Evolutionary conservation across 2,113 vertebrate species (phyloP).

Genomic region (Cnemophilus loriae): DNA sequence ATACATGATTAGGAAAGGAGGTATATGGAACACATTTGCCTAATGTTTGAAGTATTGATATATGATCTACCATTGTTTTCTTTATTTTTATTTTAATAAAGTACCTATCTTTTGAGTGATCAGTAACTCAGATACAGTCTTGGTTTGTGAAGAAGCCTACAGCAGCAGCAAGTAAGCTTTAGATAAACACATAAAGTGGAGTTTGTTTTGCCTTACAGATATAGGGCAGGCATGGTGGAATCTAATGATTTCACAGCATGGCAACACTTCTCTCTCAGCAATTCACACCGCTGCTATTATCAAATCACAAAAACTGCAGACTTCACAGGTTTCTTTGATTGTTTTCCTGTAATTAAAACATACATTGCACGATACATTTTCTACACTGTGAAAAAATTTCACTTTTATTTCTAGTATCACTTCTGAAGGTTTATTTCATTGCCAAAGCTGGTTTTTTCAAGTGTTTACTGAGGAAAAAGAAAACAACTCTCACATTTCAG

Average conservation of each 20-base stretch:
- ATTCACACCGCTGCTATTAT: not conserved
- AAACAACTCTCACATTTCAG: slow-evolving; percentile 24
- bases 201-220: not conserved
- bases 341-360: slow-evolving; percentile 30
- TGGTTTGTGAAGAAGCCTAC: not conserved
- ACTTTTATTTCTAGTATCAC: not conserved
- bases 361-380: fast-evolving
- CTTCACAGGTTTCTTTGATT: not conserved
- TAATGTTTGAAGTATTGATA: not conserved
- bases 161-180: not conserved
- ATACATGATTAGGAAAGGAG: not conserved
- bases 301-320: not conserved
- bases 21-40: not conserved
- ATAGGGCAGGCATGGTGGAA: not conserved
- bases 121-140: not conserved
- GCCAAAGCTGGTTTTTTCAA: not conserved
- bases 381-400: not conserved
- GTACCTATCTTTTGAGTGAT: not conserved
- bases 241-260: not conserved
- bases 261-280: not conserved
- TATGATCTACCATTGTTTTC: not conserved
- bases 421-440: not conserved
- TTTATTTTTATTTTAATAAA: not conserved
- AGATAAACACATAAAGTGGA: not conserved
- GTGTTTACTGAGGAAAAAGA: not conserved